phyloP scores from a whole-genome alignment of 2,797 vertebrate genomes.

The Brotula barbata region DNA sequence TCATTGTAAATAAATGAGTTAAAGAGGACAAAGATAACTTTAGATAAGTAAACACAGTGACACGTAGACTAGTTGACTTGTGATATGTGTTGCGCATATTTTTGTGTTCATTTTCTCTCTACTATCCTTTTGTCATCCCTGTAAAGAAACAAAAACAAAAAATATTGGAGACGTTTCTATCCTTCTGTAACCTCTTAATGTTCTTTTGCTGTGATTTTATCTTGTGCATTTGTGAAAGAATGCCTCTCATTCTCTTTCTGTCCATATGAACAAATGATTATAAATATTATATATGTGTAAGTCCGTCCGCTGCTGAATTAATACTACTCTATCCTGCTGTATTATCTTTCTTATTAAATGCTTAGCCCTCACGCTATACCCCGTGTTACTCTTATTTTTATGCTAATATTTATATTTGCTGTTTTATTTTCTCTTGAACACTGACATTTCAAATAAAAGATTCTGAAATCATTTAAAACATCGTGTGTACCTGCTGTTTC shows the following conservation, averaged over 20 bases:
- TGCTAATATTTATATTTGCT: constrained; percentile 99
- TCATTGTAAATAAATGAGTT: constrained; percentile 83
- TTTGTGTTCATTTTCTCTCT: constrained; percentile 82
- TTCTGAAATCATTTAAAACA: constrained; percentile 79
- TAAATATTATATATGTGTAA: constrained; percentile 84
- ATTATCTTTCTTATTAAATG: constrained; percentile 87
- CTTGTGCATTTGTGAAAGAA: constrained; percentile 83
- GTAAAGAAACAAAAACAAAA: constrained; percentile 75
- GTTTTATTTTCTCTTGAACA: constrained; percentile 91
- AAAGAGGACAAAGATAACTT: constrained; percentile 73
- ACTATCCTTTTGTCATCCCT: constrained; percentile 79
- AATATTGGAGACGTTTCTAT: constrained; percentile 74
- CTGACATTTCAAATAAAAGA: constrained; percentile 96
- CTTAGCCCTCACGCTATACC: constrained; percentile 79
- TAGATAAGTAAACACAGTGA: constrained; percentile 79
- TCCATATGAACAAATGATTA: constrained; percentile 84
- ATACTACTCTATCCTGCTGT: constrained; percentile 82
- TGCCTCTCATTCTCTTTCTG: constrained; percentile 81
- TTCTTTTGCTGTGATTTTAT: constrained; percentile 81
- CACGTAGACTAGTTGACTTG: constrained; percentile 84
- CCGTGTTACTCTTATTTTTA: constrained; percentile 97
- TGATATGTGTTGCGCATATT: constrained; percentile 84
- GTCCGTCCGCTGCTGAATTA: constrained; percentile 82
- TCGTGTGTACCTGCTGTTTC: constrained; percentile 26
- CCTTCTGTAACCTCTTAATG: constrained; percentile 80